Conservation (phyloP, 2,888 invertebrate genomes). For the Zeuzera pyrina region DNA sequence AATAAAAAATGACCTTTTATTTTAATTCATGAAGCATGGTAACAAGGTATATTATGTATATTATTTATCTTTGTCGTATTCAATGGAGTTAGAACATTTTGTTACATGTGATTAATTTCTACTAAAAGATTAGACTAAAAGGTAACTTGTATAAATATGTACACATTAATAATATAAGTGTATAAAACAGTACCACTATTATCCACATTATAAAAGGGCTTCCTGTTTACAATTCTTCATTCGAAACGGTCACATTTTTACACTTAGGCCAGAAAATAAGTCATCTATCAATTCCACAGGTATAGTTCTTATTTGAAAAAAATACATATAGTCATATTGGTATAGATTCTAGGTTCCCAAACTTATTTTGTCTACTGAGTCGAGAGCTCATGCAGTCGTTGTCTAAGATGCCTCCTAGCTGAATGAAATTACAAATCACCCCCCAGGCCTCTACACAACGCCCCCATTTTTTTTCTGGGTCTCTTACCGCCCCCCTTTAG, state of each 20-base stretch:
- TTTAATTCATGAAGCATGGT: constrained; percentile 70
- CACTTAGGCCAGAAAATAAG: constrained; percentile 55
- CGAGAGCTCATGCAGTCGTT: no score
- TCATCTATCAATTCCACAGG: constrained; percentile 4
- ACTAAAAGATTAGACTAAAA: constrained; percentile 65
- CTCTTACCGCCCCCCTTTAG: no score
- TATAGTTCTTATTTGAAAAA: no score
- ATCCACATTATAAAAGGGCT: constrained; percentile 27
- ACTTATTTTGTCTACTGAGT: no score
- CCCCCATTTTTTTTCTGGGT: no score
- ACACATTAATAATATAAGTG: constrained; percentile 33
- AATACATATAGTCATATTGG: no score
- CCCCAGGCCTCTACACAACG: no score
- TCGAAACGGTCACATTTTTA: constrained; percentile 54
- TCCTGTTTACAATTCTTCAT: constrained; percentile 50
- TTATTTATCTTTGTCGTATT: constrained; percentile 51
- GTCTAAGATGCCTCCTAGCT: no score
- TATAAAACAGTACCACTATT: constrained; percentile 66
- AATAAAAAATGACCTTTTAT: constrained; percentile 72
- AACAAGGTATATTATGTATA: constrained; percentile 70
- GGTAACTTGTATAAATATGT: constrained; percentile 73
- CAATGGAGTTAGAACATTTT: constrained; percentile 60
- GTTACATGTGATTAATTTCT: constrained; percentile 56
- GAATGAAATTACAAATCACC: no score
- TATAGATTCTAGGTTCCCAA: no score